Conservation (phyloP, 2,113 vertebrate genomes). For the Neopipo cinnamomea region DNA sequence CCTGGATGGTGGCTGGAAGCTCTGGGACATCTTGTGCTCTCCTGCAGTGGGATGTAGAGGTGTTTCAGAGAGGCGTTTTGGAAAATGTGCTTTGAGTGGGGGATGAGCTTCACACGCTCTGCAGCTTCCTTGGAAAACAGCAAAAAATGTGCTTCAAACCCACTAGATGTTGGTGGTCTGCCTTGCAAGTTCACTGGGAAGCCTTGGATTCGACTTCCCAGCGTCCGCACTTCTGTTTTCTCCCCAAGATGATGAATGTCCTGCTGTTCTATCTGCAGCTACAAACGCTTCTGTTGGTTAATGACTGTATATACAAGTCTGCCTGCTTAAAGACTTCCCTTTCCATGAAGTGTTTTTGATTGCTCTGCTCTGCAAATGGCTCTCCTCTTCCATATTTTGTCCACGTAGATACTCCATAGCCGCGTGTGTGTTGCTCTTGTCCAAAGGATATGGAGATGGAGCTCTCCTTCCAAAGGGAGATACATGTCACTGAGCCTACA, state of each 20-base stretch:
- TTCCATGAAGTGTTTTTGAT: background rate
- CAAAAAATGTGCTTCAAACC: background rate
- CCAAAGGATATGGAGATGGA: background rate
- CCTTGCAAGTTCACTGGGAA: background rate
- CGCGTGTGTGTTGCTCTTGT: background rate
- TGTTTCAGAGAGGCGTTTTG: background rate
- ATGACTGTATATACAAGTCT: background rate
- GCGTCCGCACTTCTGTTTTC: background rate
- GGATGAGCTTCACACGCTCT: background rate
- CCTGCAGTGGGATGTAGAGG: background rate
- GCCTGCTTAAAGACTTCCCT: background rate
- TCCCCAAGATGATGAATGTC: background rate
- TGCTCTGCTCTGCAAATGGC: background rate
- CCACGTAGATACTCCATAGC: background rate
- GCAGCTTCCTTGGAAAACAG: background rate
- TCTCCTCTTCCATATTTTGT: conserved; percentile 17
- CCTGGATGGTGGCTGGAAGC: background rate
- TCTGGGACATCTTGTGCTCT: background rate
- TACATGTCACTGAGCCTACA: background rate
- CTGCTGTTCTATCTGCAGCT: background rate
- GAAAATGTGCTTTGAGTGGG: background rate
- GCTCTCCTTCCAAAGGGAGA: conserved; percentile 6
- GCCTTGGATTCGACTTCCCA: background rate
- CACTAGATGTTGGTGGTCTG: background rate
- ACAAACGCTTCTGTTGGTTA: background rate